These are phyloP conservation scores for Crocuta crocuta DNA, from an alignment of 2,113 vertebrate species.

Conservation along the genomic window DNA sequence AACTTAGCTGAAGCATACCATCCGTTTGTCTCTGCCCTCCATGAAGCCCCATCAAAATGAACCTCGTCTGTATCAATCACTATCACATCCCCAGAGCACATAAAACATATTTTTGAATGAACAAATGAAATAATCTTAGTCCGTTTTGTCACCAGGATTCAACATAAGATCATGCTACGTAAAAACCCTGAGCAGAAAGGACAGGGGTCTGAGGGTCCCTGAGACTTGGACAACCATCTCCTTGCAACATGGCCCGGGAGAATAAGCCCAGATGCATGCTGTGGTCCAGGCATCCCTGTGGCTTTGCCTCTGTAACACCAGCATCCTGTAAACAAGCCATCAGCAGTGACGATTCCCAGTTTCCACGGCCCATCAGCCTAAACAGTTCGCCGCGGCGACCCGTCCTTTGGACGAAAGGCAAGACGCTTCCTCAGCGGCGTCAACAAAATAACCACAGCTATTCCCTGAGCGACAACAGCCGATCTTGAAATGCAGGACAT, in stretches of 20 bases:
- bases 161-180: neutral
- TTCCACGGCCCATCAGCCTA: neutral
- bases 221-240: neutral
- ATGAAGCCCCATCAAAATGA: neutral
- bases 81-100: neutral
- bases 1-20: neutral
- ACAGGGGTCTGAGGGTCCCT: neutral
- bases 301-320: constrained; percentile 41
- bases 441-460: neutral
- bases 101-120: neutral
- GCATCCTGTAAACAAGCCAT: constrained; percentile 63
- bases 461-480: constrained; percentile 66
- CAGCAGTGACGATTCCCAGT: constrained; percentile 16
- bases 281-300: neutral
- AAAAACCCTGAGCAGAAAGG: neutral
- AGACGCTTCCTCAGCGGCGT: neutral
- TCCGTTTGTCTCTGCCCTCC: neutral
- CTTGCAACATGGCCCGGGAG: constrained; percentile 32
- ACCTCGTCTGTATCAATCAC: neutral
- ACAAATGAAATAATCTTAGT: neutral
- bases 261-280: neutral
- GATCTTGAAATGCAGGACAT: constrained; percentile 64
- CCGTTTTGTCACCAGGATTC: neutral
- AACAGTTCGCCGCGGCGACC: constrained; percentile 16
- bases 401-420: constrained; percentile 50